These are phyloP conservation scores for Elegia similella DNA, from an alignment of 2,888 invertebrate genomes.

Conservation along the genomic window DNA sequence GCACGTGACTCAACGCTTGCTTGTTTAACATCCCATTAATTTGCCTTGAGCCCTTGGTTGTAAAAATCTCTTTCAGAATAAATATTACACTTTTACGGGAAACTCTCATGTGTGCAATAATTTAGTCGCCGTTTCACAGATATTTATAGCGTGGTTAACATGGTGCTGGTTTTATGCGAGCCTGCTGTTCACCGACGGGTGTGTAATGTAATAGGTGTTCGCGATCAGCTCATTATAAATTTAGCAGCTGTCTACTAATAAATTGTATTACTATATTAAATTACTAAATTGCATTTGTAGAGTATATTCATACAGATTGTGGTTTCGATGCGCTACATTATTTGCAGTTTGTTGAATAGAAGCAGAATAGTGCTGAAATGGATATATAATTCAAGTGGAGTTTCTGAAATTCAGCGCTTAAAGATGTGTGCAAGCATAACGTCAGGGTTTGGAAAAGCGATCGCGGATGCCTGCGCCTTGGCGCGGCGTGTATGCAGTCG, in stretches of 20 bases:
- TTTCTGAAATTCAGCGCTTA: neutral
- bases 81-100: slow-evolving; percentile 43
- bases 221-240: slow-evolving; percentile 15
- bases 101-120: slow-evolving; percentile 61
- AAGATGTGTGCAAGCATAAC: slow-evolving; percentile 1
- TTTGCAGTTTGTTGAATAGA: slow-evolving; percentile 1
- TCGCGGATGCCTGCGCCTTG: slow-evolving; percentile 18
- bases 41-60: slow-evolving; percentile 12
- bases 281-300: slow-evolving; percentile 7
- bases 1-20: slow-evolving; percentile 13
- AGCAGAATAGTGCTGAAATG: slow-evolving; percentile 24
- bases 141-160: slow-evolving; percentile 64
- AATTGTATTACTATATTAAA: neutral
- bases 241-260: slow-evolving; percentile 11
- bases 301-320: neutral
- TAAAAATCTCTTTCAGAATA: slow-evolving; percentile 39
- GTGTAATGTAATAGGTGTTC: slow-evolving; percentile 9
- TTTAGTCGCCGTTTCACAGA: slow-evolving; percentile 56
- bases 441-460: slow-evolving; percentile 33
- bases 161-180: slow-evolving; percentile 56
- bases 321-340: neutral
- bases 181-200: slow-evolving; percentile 21
- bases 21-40: slow-evolving; percentile 6
- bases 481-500: slow-evolving; percentile 38
- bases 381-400: slow-evolving; percentile 21